phyloP scores from a whole-genome alignment of 2,888 invertebrate genomes.

The Nomada fabriciana region DNA sequence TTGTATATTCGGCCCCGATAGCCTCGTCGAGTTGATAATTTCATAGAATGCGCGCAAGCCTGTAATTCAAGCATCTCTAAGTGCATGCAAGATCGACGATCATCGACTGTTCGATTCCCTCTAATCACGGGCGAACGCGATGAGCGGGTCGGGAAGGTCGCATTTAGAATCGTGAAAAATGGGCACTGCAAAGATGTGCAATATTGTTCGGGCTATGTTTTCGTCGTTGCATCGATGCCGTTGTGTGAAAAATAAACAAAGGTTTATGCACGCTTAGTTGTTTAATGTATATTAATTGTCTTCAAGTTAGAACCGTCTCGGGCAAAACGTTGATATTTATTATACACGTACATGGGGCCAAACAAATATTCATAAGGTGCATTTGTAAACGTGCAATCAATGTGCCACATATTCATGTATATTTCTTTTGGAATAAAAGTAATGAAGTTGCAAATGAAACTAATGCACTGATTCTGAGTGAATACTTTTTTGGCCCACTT shows the following conservation, averaged over 20 bases:
- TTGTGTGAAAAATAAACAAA: not conserved
- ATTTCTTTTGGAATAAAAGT: too few relatives aligned
- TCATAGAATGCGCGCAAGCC: slow-evolving; percentile 9
- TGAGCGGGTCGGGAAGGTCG: slow-evolving; percentile 5
- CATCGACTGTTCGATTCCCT: slow-evolving; percentile 3
- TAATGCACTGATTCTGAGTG: too few relatives aligned
- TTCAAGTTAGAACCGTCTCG: too few relatives aligned
- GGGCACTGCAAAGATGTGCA: slow-evolving; percentile 11
- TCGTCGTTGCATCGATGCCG: not conserved
- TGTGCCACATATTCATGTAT: too few relatives aligned
- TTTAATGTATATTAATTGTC: too few relatives aligned
- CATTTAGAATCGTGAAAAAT: not conserved
- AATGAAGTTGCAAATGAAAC: too few relatives aligned
- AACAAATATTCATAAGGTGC: too few relatives aligned
- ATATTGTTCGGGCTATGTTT: not conserved
- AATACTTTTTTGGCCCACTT: too few relatives aligned
- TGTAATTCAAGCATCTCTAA: slow-evolving; percentile 39
- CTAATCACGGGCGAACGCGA: slow-evolving; percentile 20
- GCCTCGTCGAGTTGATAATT: slow-evolving; percentile 36
- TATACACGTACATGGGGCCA: too few relatives aligned
- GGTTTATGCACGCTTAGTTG: not conserved
- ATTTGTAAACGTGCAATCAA: too few relatives aligned
- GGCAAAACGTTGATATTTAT: too few relatives aligned
- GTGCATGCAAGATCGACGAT: slow-evolving; percentile 18
- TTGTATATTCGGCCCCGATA: slow-evolving; percentile 25